phyloP scores from a whole-genome alignment of 1,140 invertebrate genomes.

The Hyposmocoma kahamanoa region DNA sequence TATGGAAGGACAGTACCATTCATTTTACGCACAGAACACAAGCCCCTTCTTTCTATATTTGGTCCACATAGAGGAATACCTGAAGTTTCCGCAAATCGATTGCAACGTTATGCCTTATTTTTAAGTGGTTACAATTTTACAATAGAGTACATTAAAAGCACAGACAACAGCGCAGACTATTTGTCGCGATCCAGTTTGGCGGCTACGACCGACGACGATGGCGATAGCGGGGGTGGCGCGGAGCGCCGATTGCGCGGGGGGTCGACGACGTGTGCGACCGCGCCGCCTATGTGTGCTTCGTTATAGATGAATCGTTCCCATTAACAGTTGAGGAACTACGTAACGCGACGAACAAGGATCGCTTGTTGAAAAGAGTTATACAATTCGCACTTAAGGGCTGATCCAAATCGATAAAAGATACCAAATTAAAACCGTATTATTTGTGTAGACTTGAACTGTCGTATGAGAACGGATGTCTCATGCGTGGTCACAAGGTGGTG shows the following conservation, averaged over 20 bases:
- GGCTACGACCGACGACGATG: background rate
- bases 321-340: background rate
- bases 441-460: constrained; percentile 5
- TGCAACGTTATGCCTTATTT: background rate
- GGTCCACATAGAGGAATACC: background rate
- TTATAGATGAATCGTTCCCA: background rate
- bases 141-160: constrained; percentile 1
- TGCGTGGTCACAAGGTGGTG: constrained; percentile 2
- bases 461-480: constrained; percentile 6
- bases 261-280: background rate
- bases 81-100: background rate
- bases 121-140: background rate
- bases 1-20: background rate
- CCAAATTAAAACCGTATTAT: constrained; percentile 4
- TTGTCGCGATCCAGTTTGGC: constrained; percentile 6
- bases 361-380: background rate
- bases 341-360: background rate
- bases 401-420: constrained; percentile 1
- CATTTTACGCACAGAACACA: background rate
- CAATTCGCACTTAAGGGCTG: constrained; percentile 1
- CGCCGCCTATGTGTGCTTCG: constrained; percentile 8
- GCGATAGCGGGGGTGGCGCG: background rate
- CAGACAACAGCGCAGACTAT: constrained; percentile 8
- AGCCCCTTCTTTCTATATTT: background rate
- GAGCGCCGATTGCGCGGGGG: too few species aligned